Base-by-base conservation (phyloP, 2,888 invertebrate species). In the Zeuzera pyrina region DNA sequence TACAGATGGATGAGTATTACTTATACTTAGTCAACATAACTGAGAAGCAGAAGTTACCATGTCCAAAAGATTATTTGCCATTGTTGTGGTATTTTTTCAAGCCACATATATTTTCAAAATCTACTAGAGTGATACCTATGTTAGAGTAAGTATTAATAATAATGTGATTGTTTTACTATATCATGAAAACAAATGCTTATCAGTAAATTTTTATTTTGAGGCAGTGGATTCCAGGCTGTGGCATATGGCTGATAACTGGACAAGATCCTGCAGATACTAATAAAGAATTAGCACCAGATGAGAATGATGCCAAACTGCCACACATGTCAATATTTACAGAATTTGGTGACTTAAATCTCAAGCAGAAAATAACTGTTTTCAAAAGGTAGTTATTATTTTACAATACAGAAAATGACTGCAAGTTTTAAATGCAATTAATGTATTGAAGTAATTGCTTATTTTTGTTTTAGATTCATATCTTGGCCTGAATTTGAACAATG, bases 171-270 rank as follows among this genome's bases (percentile, higher is more conserved):
- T n/a, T n/a, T n/a, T n/a, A n/a, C n/a, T n/a, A n/a, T n/a, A n/a
- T n/a, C n/a, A n/a, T n/a, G n/a, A n/a, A n/a, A n/a, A n/a, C n/a
- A n/a, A n/a, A n/a, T n/a, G n/a, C n/a, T n/a, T n/a, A 27, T 14
- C 7, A 22, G 19, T 21, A 12, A 13, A 19, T 4, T 26, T 29
- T 34, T 12, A 37, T n/a, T 58, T 57, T 30, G 41, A 83, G 83
- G 47, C 88, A 88, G 59, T 90, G 89, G 88, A 84, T 91, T 38
- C 92, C 93, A 0, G 89, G 88, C 1, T 91, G 90, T 63, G 93
- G 93, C 0, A 78, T 87, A 2, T 84, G 85, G 57, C 64, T 91
- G 1, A 89, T 91, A 36, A 74, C 84, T 0, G 79, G 73, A 0
- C 84, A 84, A 41, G 81, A 84, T 40, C 84, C 84, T 2, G 72